Evolutionary conservation across 2,797 vertebrate genomes (phyloP).

Genomic region (Pseudochromis fuscus): DNA sequence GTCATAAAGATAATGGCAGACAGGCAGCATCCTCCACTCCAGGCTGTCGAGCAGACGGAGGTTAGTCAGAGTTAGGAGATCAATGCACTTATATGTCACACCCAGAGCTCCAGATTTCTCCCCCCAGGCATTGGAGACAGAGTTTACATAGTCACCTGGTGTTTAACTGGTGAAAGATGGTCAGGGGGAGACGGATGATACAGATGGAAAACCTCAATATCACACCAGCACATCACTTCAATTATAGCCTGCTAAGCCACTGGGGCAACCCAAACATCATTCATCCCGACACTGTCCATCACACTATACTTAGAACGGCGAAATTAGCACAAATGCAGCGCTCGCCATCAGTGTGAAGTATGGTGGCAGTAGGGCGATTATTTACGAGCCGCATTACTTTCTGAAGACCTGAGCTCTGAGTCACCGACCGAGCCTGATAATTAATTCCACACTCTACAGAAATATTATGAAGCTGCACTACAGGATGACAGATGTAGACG

Average conservation of each 20-base stretch:
- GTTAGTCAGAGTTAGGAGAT: conserved; percentile 75
- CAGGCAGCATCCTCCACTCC: conserved; percentile 67
- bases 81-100: conserved; percentile 74
- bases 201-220: conserved; percentile 52
- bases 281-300: conserved; percentile 72
- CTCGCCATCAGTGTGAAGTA: conserved; percentile 73
- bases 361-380: conserved; percentile 75
- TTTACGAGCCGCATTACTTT: conserved; percentile 77
- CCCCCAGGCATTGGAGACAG: conserved; percentile 62
- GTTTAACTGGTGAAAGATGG: conserved; percentile 58
- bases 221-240: conserved; percentile 51
- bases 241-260: conserved; percentile 62
- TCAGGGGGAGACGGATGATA: conserved; percentile 38
- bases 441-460: conserved; percentile 76
- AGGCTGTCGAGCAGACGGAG: conserved; percentile 61
- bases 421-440: conserved; percentile 73
- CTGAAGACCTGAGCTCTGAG: conserved; percentile 78
- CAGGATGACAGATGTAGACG: conserved; percentile 73
- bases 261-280: conserved; percentile 73
- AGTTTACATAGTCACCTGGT: conserved; percentile 70
- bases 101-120: conserved; percentile 61
- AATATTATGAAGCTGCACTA: conserved; percentile 74
- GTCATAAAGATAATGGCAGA: conserved; percentile 69
- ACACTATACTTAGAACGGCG: conserved; percentile 73
- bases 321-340: conserved; percentile 77